A percentile compares a stretch with the other conserved stretches of the same genome.
phyloP scores from a whole-genome alignment of 2,113 vertebrate species.

The Platanista minor region DNA sequence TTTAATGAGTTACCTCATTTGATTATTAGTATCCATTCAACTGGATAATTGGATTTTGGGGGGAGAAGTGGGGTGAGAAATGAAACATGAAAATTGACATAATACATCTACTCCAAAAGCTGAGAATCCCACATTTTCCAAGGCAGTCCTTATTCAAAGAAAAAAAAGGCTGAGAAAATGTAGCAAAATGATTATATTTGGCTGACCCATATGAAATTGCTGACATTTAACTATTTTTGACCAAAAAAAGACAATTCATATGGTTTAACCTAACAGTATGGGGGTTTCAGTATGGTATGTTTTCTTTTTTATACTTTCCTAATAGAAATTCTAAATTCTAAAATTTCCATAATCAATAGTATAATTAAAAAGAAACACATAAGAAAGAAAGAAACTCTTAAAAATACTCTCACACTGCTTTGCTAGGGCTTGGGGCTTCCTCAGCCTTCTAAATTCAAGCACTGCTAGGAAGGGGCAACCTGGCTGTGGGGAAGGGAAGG shows the following conservation, averaged over 20 bases:
- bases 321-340: conserved; percentile 13
- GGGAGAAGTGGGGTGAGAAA: background rate
- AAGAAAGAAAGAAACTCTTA: background rate
- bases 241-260: background rate
- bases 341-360: background rate
- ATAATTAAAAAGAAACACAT: background rate
- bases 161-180: background rate
- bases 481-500: too few relatives aligned
- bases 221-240: background rate
- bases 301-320: background rate
- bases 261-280: background rate
- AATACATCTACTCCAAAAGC: background rate
- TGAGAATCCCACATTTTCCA: background rate
- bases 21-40: background rate
- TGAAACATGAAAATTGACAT: background rate
- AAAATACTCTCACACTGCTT: background rate
- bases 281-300: background rate
- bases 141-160: background rate
- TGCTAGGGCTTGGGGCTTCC: background rate
- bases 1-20: background rate
- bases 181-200: background rate
- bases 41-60: background rate
- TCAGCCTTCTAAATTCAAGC: background rate
- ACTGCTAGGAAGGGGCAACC: background rate
- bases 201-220: background rate